These are phyloP conservation scores for Nomada ruficornis DNA, from an alignment of 2,888 invertebrate genomes.

Conservation along the genomic window DNA sequence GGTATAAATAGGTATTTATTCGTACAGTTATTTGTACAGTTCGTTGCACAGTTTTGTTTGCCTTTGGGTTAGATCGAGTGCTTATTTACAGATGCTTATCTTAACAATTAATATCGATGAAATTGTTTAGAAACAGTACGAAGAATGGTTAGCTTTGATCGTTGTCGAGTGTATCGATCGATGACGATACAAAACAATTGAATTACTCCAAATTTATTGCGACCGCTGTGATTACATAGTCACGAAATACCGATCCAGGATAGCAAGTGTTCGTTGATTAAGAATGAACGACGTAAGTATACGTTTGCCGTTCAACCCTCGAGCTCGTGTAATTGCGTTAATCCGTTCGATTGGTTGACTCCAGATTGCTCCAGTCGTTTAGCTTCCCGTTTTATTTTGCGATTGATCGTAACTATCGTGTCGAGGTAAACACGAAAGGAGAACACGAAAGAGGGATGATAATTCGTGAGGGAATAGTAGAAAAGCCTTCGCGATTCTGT, in stretches of 20 bases:
- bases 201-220: neutral
- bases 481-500: conserved; percentile 1
- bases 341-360: conserved; percentile 12
- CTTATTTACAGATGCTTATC: too few species aligned
- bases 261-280: conserved; percentile 33
- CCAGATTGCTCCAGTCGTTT: neutral
- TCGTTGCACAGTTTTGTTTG: too few species aligned
- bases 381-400: neutral
- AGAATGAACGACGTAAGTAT: conserved; percentile 53
- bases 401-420: neutral
- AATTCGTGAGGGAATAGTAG: neutral
- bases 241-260: neutral
- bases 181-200: too few species aligned
- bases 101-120: too few species aligned
- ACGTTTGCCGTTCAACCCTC: conserved; percentile 10
- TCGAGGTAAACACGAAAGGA: neutral
- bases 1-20: too few species aligned
- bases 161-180: too few species aligned
- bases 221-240: neutral
- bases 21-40: too few species aligned
- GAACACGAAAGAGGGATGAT: neutral
- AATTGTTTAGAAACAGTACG: too few species aligned
- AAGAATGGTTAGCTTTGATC: too few species aligned
- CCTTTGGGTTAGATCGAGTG: too few species aligned
- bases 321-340: conserved; percentile 19